Evolutionary conservation across 1,140 invertebrate species (phyloP).

Genomic region (Agraylea sexmaculata): DNA sequence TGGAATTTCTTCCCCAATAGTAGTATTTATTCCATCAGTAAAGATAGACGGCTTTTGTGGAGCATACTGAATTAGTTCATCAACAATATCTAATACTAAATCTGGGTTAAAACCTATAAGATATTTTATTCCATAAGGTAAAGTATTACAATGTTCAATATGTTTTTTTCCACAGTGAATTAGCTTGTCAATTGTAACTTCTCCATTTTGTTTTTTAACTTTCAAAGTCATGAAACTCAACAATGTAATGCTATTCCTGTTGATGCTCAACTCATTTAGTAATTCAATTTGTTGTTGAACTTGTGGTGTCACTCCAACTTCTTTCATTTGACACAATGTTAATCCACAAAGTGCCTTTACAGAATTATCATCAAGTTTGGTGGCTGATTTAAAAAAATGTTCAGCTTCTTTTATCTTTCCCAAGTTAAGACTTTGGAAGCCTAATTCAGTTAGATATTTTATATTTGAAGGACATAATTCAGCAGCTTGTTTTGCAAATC

Average conservation of each 20-base stretch:
- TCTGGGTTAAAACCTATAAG: conserved; percentile 70
- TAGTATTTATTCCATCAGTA: conserved; percentile 31
- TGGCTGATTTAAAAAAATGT: conserved; percentile 64
- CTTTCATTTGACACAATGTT: conserved; percentile 66
- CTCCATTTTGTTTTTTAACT: conserved; percentile 45
- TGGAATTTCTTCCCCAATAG: conserved; percentile 31
- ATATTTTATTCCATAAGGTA: conserved; percentile 65
- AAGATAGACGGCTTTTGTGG: conserved; percentile 48
- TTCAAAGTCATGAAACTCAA: conserved; percentile 60
- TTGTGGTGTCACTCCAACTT: conserved; percentile 47
- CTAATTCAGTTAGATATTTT: conserved; percentile 66
- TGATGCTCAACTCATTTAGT: conserved; percentile 67
- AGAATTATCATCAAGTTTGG: conserved; percentile 73
- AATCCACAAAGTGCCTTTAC: conserved; percentile 67
- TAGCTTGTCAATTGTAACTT: conserved; percentile 49
- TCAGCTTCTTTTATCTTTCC: conserved; percentile 67
- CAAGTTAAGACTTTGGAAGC: conserved; percentile 62
- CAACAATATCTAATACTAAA: conserved; percentile 68
- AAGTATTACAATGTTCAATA: too few relatives aligned
- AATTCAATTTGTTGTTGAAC: conserved; percentile 78
- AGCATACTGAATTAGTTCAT: conserved; percentile 64
- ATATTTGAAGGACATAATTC: conserved; percentile 56
- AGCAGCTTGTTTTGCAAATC: conserved; percentile 62
- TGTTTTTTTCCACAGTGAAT: conserved; percentile 52
- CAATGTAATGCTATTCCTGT: conserved; percentile 41